phyloP scores from a whole-genome alignment of 2,888 invertebrate genomes.

The Harpalus rubripes region DNA sequence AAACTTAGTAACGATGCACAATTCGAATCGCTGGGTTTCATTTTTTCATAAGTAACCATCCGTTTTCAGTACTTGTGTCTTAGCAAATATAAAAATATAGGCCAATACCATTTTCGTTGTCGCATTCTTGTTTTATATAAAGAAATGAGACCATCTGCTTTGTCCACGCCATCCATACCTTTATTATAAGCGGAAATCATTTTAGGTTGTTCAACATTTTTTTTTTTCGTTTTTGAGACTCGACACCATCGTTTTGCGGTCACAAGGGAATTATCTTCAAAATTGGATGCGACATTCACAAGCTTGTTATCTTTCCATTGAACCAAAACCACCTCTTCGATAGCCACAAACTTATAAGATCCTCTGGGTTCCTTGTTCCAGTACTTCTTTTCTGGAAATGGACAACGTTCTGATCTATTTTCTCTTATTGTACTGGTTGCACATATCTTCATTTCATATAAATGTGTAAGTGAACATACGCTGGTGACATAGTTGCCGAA shows the following conservation, averaged over 20 bases:
- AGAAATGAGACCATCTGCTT: constrained; percentile 31
- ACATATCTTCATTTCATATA: constrained; percentile 24
- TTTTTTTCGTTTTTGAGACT: constrained; percentile 29
- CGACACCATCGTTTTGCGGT: constrained; percentile 26
- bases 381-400: constrained; percentile 64
- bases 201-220: constrained; percentile 23
- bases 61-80: constrained; percentile 24
- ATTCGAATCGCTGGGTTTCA: too few species aligned
- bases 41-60: constrained; percentile 30
- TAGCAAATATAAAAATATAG: constrained; percentile 37
- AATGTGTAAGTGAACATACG: constrained; percentile 51
- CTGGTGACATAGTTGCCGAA: constrained; percentile 67
- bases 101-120: constrained; percentile 56
- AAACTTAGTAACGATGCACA: too few species aligned
- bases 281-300: constrained; percentile 65
- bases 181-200: constrained; percentile 47
- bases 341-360: constrained; percentile 49
- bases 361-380: constrained; percentile 64
- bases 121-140: too few species aligned
- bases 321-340: constrained; percentile 22
- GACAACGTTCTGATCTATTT: constrained; percentile 65
- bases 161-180: constrained; percentile 46
- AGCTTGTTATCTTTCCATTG: constrained; percentile 66
- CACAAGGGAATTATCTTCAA: too few species aligned
- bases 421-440: constrained; percentile 68